Evolutionary conservation across 1,140 invertebrate genomes (phyloP), one percentile per base, ranked within the genome.

Genomic region (Drosophila malerkotliana): DNA sequence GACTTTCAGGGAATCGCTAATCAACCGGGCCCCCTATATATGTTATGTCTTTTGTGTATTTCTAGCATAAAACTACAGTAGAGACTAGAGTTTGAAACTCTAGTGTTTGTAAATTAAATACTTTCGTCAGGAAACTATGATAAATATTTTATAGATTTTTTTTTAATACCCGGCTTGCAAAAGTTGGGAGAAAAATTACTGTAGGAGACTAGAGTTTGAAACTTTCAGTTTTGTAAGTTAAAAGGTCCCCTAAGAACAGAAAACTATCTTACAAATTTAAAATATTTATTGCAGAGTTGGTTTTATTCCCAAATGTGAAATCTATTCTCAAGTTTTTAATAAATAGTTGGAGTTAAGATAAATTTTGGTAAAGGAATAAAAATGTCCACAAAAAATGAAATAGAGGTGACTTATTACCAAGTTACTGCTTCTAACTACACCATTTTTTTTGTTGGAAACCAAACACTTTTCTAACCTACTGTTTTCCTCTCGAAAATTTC

Each of bases 1-100:
- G 44, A 76, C 39, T 75, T 45, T 54, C 18, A 26, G 45, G 34
- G 45, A 61, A 56, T 52, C 62, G 62, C 56, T 77, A 77, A 77
- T 77, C 56, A 76, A 67, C 28, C 55, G 34, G 73, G 34, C 72
- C 45, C 24, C 15, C 12, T 45, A 51, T 44, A 41, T 47, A 26
- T 12, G 21, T 54, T 32, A 24, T 30, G 30, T 12, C 18, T 34
- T 34, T 34, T 44, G 12, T 34, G 37, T 9, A 3, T 44, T 44
- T 44, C 14, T 12, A 8, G 4, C 4, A 8, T 8, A 18, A 18
- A 15, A 37, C 3, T 37, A 37, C 34, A 37, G 10, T n/a, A 5
- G 12, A 37, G 3, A n/a, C 12, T 37, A 37, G 34, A 37, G 10
- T 37, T 37, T 15, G 14, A 15, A 44, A 44, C 41, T 44, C 14